Base-by-base conservation (phyloP, 2,113 vertebrate species). In the Laticauda laticaudata region DNA sequence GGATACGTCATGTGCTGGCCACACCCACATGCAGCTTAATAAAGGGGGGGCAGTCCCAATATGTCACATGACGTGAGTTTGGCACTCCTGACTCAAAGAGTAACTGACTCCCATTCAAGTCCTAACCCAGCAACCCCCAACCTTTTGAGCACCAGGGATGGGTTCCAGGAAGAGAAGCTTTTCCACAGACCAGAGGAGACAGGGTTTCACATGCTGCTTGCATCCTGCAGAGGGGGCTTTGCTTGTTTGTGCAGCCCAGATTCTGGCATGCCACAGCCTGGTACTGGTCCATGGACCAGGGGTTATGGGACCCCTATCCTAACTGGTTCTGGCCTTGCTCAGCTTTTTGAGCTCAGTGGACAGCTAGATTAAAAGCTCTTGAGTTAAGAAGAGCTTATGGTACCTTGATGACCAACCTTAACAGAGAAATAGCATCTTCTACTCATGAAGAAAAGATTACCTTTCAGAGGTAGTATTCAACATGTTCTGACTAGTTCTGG, bases 161-260 rank as follows among this genome's bases (percentile, higher is more conserved):
- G 45, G 6, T 48, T 7, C 45, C 45, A 48, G 45, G 5, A 48
- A 54, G 55, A 56, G 55, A 56, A 18, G 15, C 20, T 56, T 56
- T 56, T 56, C 18, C 55, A 5, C 55, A 0, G 55, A 20, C 54
- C 4, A 18, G 15, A 18, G 54, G 15, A 0, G 4, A 0, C 4
- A 5, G 4, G 18, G 55, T 56, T 56, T 56, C 1, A 5, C 4
- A 1, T 56, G 55, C 18, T 56, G 55, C 55, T 18, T 56, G 4
- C 55, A 20, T 56, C 54, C 54, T 1, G 14, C 0, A 20, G 55
- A 56, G 20, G 55, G 55, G 55, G 18, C 4, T 56, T 56, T 56
- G 55, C 55, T 20, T 56, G 55, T 56, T 56, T 56, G 15, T 4
- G 4, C 4, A 0, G 18, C 55, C 55, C 18, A 1, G 55, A 20